Evolutionary conservation across 30 jellyfish, hydroid and myxozoan species (phyloP), one percentile per base, ranked within the genome.

Genomic region (Pelagia noctiluca): DNA sequence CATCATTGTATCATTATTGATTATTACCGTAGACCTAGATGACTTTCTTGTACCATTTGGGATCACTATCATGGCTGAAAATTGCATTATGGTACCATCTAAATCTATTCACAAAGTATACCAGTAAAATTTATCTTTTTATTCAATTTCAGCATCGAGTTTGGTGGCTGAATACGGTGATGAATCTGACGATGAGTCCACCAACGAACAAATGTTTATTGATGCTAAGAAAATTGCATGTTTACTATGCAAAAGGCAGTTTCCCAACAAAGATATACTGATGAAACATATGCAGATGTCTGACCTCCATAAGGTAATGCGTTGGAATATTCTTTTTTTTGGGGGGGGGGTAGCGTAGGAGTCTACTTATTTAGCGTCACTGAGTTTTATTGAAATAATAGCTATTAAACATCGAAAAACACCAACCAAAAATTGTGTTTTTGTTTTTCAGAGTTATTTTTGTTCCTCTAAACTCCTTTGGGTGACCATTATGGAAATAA

Each of bases 301-400:
- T 0, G 97, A 93, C 22, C 85, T 93, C 23, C 98, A 93, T 78
- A 87, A 93, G 97, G 98, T 93, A 71, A 5, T n/a, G n/a, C n/a
- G n/a, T n/a, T n/a, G n/a, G n/a, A n/a, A n/a, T n/a, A n/a, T n/a
- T n/a, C n/a, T n/a, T n/a, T n/a, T n/a, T n/a, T n/a, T 16, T 42
- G 57, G 8, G 8, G 16, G 16, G 8, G 8, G 16, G 8, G 16
- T 8, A 42, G 57, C 16, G 57, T 42, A 42, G 16, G 57, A 5
- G 8, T 5, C 12, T 42, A 42, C 16, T 8, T 42, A 16, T 42
- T 42, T 8, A 8, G 16, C 16, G 57, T 42, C 16, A 8, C 16
- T 42, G 57, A 16, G 8, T 5, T 42, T 16, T 42, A 42, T 16
- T 42, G 57, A 5, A 42, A 5, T 16, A 5, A 42, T 8, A 16